A percentile compares a stretch with the other conserved stretches of the same genome.
Evolutionary conservation across 2,888 invertebrate species (phyloP).

Genomic region (Elaeidobius kamerunicus): DNA sequence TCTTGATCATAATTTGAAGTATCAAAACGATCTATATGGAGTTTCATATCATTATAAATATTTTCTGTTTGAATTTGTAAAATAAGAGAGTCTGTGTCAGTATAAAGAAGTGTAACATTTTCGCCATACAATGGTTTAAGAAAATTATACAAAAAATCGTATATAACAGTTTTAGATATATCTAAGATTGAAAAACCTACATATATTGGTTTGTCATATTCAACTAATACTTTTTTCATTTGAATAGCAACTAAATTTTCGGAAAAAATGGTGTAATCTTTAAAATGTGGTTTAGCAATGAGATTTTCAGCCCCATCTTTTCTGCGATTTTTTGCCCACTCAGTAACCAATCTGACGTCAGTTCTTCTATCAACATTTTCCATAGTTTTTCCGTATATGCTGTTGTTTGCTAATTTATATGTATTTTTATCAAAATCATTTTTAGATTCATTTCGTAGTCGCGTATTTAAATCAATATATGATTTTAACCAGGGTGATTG

Average conservation of each 20-base stretch:
- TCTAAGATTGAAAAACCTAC: neutral
- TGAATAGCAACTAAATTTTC: neutral
- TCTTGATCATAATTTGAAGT: neutral
- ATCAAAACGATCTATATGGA: neutral
- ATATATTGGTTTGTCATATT: neutral
- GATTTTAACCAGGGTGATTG: slow-evolving; percentile 1
- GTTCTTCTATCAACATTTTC: no score
- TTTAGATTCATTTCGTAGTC: neutral
- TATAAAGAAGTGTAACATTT: neutral
- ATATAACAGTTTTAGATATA: neutral
- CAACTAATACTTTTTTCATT: neutral
- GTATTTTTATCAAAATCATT: no score
- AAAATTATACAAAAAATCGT: neutral
- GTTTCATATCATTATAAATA: neutral
- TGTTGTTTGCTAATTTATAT: no score
- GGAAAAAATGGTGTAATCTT: neutral
- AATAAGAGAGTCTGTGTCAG: neutral
- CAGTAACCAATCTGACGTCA: no score
- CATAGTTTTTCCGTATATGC: no score
- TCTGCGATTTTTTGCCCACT: neutral
- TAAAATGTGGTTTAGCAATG: neutral
- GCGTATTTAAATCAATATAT: slow-evolving; percentile 5
- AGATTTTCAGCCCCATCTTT: neutral
- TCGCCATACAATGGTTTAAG: neutral
- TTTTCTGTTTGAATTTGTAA: neutral